These are phyloP conservation scores for Spodoptera frugiperda DNA, from an alignment of 1,140 invertebrate genomes.

Conservation along the genomic window DNA sequence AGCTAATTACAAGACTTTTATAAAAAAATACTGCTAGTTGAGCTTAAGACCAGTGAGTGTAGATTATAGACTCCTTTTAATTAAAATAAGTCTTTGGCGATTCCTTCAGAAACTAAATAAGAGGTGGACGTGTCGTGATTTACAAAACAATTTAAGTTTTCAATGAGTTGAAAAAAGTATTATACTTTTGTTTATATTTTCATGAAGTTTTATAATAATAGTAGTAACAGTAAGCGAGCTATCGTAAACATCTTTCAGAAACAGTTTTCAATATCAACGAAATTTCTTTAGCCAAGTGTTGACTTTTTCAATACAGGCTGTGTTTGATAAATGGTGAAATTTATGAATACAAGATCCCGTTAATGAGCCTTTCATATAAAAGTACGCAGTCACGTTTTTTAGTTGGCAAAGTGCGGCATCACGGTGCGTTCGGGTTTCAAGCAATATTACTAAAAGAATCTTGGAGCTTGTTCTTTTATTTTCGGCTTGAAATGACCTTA, in stretches of 20 bases:
- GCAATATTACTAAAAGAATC: background rate
- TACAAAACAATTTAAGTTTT: too few species aligned
- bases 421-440: background rate
- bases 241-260: background rate
- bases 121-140: too few species aligned
- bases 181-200: too few species aligned
- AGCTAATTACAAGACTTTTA: too few species aligned
- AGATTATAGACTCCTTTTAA: too few species aligned
- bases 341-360: constrained; percentile 4
- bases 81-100: background rate
- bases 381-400: constrained; percentile 7
- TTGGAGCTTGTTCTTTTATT: constrained; percentile 18
- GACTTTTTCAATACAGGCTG: background rate
- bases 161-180: too few species aligned
- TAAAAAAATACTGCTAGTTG: too few species aligned
- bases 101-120: too few species aligned
- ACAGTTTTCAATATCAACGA: background rate
- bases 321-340: constrained; percentile 22
- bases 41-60: too few species aligned
- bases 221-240: background rate
- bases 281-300: constrained; percentile 13
- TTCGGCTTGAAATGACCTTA: background rate
- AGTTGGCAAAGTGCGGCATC: constrained; percentile 16
- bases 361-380: constrained; percentile 20
- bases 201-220: too few species aligned